Conservation (phyloP, 2,797 vertebrate genomes). For the Pteropus rufus region DNA sequence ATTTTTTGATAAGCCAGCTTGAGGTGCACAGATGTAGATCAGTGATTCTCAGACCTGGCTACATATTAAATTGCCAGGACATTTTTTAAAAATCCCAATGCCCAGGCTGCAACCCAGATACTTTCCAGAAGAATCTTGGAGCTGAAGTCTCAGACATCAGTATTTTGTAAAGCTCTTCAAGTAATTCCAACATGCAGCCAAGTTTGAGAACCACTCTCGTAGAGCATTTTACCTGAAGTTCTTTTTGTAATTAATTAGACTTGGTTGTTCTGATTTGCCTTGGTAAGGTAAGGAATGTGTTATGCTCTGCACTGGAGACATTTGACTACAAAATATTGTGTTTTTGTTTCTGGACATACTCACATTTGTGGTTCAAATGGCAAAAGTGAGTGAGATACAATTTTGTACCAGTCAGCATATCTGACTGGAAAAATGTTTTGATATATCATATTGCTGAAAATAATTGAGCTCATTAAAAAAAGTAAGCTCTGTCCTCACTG, state of each 20-base stretch:
- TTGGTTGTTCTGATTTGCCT: neutral
- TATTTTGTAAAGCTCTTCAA: neutral
- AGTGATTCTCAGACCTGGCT: neutral
- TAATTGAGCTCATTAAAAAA: constrained; percentile 45
- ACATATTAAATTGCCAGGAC: neutral
- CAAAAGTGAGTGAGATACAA: neutral
- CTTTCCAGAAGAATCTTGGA: neutral
- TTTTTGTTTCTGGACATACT: neutral
- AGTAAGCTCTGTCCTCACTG: neutral
- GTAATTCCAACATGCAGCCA: neutral
- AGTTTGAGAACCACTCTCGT: neutral
- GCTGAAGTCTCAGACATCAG: neutral
- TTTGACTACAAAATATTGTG: neutral
- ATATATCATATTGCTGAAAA: constrained; percentile 37
- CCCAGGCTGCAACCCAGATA: neutral
- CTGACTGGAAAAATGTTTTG: constrained; percentile 26
- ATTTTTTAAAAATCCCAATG: neutral
- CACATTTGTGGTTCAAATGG: neutral
- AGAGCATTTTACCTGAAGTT: neutral
- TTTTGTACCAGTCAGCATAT: constrained; percentile 21
- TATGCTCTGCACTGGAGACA: neutral
- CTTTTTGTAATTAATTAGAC: neutral
- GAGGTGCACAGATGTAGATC: neutral
- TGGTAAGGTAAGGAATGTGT: neutral
- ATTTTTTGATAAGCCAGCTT: neutral